Evolutionary conservation across 2,888 invertebrate species (phyloP).

Genomic region (Crematogaster levior): DNA sequence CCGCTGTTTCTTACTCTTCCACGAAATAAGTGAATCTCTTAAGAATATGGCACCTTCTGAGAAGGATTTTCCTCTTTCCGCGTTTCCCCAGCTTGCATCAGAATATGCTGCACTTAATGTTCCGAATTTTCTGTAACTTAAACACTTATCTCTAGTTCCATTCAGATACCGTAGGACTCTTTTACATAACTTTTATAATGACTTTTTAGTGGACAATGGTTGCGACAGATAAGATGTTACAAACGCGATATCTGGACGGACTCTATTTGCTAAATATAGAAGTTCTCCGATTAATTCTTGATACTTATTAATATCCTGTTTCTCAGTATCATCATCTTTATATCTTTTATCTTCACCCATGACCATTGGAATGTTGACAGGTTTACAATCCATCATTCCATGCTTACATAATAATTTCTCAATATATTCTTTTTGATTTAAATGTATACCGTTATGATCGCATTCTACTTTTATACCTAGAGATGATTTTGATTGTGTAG

Average conservation of each 20-base stretch:
- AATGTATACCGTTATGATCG: background rate
- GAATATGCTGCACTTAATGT: conserved; percentile 23
- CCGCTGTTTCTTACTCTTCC: background rate
- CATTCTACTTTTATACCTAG: background rate
- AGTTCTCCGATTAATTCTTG: background rate
- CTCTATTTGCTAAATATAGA: background rate
- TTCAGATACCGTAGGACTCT: conserved; percentile 1
- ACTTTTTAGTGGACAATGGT: background rate
- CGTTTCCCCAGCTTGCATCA: conserved; percentile 27
- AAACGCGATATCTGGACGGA: background rate
- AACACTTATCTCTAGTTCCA: background rate
- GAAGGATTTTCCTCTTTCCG: conserved; percentile 7
- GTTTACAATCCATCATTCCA: background rate
- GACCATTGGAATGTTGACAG: background rate
- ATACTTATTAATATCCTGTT: background rate
- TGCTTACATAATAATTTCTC: background rate
- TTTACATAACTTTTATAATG: background rate
- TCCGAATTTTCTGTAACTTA: background rate
- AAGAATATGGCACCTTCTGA: background rate
- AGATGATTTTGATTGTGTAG: background rate
- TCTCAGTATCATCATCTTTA: rapidly evolving
- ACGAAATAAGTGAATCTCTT: background rate
- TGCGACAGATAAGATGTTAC: background rate
- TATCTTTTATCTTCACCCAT: background rate
- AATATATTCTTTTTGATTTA: conserved; percentile 10